Conservation (phyloP, 92 coral and sea anemone species). For the Zoanthus gigantus region DNA sequence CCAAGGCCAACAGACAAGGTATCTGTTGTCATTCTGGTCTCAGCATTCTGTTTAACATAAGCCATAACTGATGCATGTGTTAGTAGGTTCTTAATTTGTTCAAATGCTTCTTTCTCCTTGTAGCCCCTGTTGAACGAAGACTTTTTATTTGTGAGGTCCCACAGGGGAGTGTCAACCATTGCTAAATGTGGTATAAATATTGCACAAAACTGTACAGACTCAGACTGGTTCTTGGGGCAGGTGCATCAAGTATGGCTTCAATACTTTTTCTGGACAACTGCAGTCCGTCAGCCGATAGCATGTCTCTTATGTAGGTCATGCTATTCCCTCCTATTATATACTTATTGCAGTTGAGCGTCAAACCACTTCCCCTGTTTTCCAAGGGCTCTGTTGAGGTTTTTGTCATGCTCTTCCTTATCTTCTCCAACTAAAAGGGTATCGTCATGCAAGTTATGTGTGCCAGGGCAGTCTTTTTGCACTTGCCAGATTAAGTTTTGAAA, state of each 20-base stretch:
- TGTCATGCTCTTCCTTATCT: constrained; percentile 48
- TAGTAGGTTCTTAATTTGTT: constrained; percentile 21
- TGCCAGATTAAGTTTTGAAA: constrained; percentile 52
- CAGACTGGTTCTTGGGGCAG: constrained; percentile 55
- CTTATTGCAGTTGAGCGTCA: constrained; percentile 60
- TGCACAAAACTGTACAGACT: constrained; percentile 48
- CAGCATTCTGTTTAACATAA: neutral
- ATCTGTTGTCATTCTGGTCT: neutral
- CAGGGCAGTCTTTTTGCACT: constrained; percentile 51
- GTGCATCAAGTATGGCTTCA: neutral
- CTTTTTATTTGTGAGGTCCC: neutral
- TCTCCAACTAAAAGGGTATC: constrained; percentile 54
- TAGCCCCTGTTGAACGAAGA: constrained; percentile 8
- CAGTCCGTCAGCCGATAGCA: constrained; percentile 51
- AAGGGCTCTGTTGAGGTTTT: constrained; percentile 53
- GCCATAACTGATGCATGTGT: constrained; percentile 23
- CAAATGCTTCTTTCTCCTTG: constrained; percentile 43
- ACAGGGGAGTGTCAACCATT: no score
- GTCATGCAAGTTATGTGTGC: constrained; percentile 60
- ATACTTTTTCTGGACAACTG: constrained; percentile 18
- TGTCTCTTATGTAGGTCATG: constrained; percentile 62
- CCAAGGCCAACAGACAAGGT: neutral
- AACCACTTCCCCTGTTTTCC: constrained; percentile 50
- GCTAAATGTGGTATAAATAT: no score
- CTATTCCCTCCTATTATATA: constrained; percentile 43